Evolutionary conservation across 2,113 vertebrate species (phyloP), one percentile per base, ranked within the genome.

Genomic region (Carassius carassius): DNA sequence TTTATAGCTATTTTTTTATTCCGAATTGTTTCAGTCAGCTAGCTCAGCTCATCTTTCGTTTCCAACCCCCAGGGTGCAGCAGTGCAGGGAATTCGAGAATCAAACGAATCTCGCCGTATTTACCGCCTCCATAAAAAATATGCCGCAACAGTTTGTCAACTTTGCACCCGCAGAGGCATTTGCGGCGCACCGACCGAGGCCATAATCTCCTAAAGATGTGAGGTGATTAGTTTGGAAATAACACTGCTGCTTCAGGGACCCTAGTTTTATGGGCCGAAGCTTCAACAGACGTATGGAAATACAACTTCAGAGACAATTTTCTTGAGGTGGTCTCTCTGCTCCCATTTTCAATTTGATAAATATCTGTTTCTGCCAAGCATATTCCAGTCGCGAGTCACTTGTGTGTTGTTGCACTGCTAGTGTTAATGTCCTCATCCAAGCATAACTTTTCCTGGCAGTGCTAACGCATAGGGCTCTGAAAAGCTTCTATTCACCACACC

Each of bases 131-230:
- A 88, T 93, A 92, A 93, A 90, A 91, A 92, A 89, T 69, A 87
- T 74, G 80, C 88, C 88, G 90, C 87, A 87, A 90, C 88, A 90
- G 92, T 93, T 91, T 91, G 90, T 93, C 91, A 93, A 84, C 84
- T 89, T 69, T 69, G 89, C 87, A 91, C 91, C 85, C 90, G 87
- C 73, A 8, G 88, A 89, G 91, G 87, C 87, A 80, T 72, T 91
- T 81, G 41, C 10, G 6, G 13, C 13, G 29, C 60, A 35, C 78
- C 11, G 35, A 41, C 75, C 56, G 84, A 54, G 58, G 82, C 84
- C 49, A 67, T 87, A 87, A 87, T 86, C 84, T 88, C 58, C 84
- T 84, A 47, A 23, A 84, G 84, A 86, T 56, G 82, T 32, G 69
- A 47, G 56, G 80, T 81, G 79, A 86, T 89, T 85, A 81, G 72